Evolutionary conservation across 2,113 vertebrate genomes (phyloP), one percentile per base, ranked within the genome.

Genomic region (Brevimyrus niger): DNA sequence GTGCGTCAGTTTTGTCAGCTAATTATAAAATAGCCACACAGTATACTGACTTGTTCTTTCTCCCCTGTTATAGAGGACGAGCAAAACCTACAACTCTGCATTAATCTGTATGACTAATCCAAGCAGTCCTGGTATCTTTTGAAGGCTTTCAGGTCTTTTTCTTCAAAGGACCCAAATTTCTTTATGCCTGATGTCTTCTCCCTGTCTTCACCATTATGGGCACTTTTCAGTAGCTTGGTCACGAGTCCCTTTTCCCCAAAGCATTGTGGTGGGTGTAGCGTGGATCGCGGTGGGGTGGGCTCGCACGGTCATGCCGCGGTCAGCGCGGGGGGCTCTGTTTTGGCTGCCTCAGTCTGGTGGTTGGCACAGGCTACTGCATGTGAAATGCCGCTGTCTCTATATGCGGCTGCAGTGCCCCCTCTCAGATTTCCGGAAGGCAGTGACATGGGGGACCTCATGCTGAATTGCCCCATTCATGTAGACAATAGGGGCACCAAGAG

Each of bases 1-100:
- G 92, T 92, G 94, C 95, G 95, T 96, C 96, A 96, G 90, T 93
- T 95, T 95, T 96, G 96, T 96, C 96, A 96, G 94, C 94, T 97
- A 94, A 96, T 97, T 97, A 96, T 94, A 94, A 94, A 91, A 90
- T 91, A 90, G 91, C 91, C 92, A 91, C 92, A 89, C 51, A 88
- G 85, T 91, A 89, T 88, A 93, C 89, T 90, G 76, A 84, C 90
- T 89, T 50, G 50, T 76, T 76, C 80, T 80, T 48, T 35, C 53
- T 48, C 86, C 23, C 86, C 48, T 27, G 6, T 55, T 58, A 76
- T 88, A 50, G 50, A 51, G 27, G 50, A 38, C 4, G 7, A 87
- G 47, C n/a, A 31, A 19, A 47, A 23, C 42, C 19, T 47, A 53
- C 47, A 87, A 53, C 85, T 87, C 53, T 84, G 82, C 19, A 84